Conservation (phyloP, 2,797 vertebrate species). For the Glossophaga mutica region DNA sequence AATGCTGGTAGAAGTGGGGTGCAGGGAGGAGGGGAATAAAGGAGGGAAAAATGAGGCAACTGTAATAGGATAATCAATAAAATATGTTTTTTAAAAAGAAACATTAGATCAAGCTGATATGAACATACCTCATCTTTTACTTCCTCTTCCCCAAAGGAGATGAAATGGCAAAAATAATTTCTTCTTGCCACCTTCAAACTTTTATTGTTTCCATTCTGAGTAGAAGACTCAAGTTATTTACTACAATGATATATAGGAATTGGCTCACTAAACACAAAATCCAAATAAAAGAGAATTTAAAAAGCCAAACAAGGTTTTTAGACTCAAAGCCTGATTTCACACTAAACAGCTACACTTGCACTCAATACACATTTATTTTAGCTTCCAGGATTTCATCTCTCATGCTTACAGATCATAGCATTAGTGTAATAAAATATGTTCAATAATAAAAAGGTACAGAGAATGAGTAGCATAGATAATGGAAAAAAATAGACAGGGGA, state of each 20-base stretch:
- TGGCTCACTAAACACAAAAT: slow-evolving; percentile 4
- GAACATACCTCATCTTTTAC: neutral
- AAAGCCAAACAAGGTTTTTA: neutral
- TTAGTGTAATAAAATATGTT: neutral
- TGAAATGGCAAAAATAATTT: neutral
- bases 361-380: neutral
- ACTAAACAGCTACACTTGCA: neutral
- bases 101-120: neutral
- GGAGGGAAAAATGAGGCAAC: too few relatives aligned
- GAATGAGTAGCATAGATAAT: too few relatives aligned
- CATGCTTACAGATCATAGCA: neutral
- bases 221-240: neutral
- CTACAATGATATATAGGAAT: neutral
- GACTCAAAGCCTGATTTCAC: neutral
- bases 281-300: neutral
- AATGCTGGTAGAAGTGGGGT: too few relatives aligned
- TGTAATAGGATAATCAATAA: too few relatives aligned
- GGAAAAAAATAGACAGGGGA: too few relatives aligned
- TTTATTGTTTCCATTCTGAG: neutral
- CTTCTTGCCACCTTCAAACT: neutral
- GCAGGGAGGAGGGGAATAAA: too few relatives aligned
- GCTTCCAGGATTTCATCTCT: neutral
- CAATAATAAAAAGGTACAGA: too few relatives aligned
- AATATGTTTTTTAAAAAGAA: neutral
- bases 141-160: neutral